Percentiles rank a stretch among this genome's conserved stretches.
These are phyloP conservation scores for Cyclophora punctaria DNA, from an alignment of 2,888 invertebrate species.

Conservation along the genomic window DNA sequence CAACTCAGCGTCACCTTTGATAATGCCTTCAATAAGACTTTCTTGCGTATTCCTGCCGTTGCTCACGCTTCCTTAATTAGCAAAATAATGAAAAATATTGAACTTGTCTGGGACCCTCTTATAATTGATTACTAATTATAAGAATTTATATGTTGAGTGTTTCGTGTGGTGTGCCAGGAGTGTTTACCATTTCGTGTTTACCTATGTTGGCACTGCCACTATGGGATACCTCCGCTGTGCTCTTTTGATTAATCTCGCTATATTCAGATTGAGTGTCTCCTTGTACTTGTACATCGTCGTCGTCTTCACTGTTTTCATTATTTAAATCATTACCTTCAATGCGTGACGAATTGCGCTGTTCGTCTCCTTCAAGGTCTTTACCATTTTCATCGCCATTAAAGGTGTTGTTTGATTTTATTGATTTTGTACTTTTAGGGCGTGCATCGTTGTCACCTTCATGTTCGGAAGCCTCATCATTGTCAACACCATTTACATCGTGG, in stretches of 20 bases:
- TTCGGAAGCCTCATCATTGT: neutral
- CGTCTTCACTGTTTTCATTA: slow-evolving; percentile 63
- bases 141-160: slow-evolving; percentile 51
- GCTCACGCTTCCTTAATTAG: slow-evolving; percentile 69
- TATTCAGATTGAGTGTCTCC: slow-evolving; percentile 61
- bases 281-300: slow-evolving; percentile 72
- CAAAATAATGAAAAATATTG: slow-evolving; percentile 72
- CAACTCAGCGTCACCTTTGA: slow-evolving; percentile 63
- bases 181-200: slow-evolving; percentile 56
- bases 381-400: slow-evolving; percentile 11
- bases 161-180: slow-evolving; percentile 64
- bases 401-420: slow-evolving; percentile 6
- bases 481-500: no score
- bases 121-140: slow-evolving; percentile 44
- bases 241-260: slow-evolving; percentile 52
- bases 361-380: slow-evolving; percentile 15
- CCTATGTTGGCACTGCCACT: slow-evolving; percentile 62
- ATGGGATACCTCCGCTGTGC: slow-evolving; percentile 51
- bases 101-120: slow-evolving; percentile 68
- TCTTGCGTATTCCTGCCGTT: slow-evolving; percentile 62
- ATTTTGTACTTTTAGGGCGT: neutral
- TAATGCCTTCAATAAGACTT: slow-evolving; percentile 68
- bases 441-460: slow-evolving; percentile 2
- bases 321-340: slow-evolving; percentile 57
- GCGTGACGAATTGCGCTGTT: slow-evolving; percentile 27